These are phyloP conservation scores for Alethe castanea DNA, from an alignment of 2,113 vertebrate species.

Conservation along the genomic window DNA sequence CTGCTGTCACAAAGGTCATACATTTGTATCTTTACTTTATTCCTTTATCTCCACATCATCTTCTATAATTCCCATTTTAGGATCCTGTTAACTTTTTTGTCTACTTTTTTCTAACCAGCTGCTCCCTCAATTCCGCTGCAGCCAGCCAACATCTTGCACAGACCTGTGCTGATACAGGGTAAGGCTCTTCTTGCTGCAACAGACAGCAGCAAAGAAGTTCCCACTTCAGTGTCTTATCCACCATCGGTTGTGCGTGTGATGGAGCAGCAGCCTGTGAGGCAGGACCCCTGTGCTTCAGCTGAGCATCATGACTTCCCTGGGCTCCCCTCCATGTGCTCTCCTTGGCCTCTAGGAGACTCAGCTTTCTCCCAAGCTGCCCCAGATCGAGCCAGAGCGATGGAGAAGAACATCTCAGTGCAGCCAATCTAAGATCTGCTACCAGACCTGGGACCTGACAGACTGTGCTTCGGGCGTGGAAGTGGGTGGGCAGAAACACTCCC, in stretches of 20 bases:
- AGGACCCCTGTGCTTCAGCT: background rate
- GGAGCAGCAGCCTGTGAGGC: background rate
- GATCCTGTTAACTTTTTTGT: background rate
- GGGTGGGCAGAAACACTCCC: background rate
- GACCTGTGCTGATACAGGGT: background rate
- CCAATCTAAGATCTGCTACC: background rate
- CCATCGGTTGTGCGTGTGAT: rapidly evolving
- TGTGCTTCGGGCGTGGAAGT: background rate
- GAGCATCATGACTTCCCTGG: background rate
- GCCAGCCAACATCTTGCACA: background rate
- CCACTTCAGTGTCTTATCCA: background rate
- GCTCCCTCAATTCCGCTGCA: background rate
- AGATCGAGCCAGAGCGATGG: background rate
- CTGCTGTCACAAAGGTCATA: background rate
- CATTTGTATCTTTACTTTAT: background rate
- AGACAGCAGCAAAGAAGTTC: background rate
- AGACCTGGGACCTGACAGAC: background rate
- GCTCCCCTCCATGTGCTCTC: background rate
- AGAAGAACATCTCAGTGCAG: background rate
- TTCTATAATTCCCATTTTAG: background rate
- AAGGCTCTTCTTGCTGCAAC: background rate
- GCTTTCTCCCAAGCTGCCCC: background rate
- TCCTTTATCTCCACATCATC: background rate
- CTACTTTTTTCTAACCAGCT: background rate
- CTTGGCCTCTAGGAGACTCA: background rate